A percentile compares a stretch with the other conserved stretches of the same genome.
Evolutionary conservation across 2,113 vertebrate species (phyloP).

Genomic region (Ammodytes dubius): DNA sequence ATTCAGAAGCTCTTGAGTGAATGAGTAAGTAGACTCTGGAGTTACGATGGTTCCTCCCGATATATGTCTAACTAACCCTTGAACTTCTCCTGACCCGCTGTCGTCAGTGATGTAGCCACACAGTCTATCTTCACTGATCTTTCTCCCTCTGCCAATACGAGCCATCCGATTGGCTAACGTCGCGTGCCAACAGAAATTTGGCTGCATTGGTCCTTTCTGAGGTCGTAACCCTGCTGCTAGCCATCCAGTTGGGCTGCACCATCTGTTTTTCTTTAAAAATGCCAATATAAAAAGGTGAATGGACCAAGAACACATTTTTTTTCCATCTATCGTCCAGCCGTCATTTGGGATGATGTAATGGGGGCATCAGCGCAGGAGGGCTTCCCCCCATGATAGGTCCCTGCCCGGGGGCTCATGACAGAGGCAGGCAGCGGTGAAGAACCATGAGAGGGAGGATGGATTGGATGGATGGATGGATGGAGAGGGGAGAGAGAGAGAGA

Average conservation of each 20-base stretch:
- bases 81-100: neutral
- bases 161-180: neutral
- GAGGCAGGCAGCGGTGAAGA: neutral
- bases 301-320: too few species aligned
- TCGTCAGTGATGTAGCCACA: neutral
- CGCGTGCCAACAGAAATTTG: neutral
- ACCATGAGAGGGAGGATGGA: neutral
- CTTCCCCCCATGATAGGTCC: constrained; percentile 1
- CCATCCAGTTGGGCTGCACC: neutral
- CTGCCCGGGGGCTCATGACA: neutral
- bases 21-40: neutral
- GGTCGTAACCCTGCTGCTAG: constrained; percentile 10
- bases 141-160: neutral
- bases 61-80: neutral
- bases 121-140: neutral
- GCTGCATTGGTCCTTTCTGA: neutral
- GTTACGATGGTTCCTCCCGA: neutral
- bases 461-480: too few species aligned
- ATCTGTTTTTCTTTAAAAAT: too few species aligned
- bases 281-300: too few species aligned
- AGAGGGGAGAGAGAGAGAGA: neutral
- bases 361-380: neutral
- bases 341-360: neutral
- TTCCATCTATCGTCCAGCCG: too few species aligned
- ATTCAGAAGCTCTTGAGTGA: neutral